Base-by-base conservation (phyloP, 2,113 vertebrate genomes). In the Siphamia tubifer region DNA sequence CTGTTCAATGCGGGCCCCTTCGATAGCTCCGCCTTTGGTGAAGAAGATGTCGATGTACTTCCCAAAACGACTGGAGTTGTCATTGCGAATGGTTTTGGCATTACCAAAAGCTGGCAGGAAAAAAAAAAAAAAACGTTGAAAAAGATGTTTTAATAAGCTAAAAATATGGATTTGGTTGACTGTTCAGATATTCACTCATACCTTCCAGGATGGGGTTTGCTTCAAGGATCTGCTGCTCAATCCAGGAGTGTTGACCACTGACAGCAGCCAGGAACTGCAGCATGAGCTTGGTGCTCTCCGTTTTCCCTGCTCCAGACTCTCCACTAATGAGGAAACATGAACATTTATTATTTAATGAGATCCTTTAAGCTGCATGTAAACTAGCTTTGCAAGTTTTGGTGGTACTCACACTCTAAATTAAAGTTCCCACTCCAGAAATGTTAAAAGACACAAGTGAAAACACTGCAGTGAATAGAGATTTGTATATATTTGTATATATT, bases 21-120 rank as follows among this genome's bases (percentile, higher is more conserved):
- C 92, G 0, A 99, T 98, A 54, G 94, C 93, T 4, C 96, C 96
- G 0, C 58, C 91, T 11, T 90, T 60, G 66, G 69, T 95, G 90
- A 99, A 97, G 84, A 92, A 87, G 63, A 98, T 94, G 48, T 99
- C 94, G 0, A 98, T 94, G 85, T 99, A 99, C 79, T 99, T 99
- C 68, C 98, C 98, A 11, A 99, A 99, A 48, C 98, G 97, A 76
- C 97, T 99, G 4, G 98, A 99, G 84, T 99, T 99, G 86, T 99
- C 96, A 2, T 99, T 99, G 42, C 93, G 91, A 58, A 96, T 64
- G 4, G 97, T 99, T 89, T 99, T 99, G 61, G 98, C 97, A 2
- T 99, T 99, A 63, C 98, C 98, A 62, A 99, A 99, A 53, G 96
- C 98, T 99, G 83, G 3, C 11, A 53, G 39, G 8, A 35, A 12